These are phyloP conservation scores for Andrena flavipes DNA, from an alignment of 2,888 invertebrate genomes.

Conservation along the genomic window DNA sequence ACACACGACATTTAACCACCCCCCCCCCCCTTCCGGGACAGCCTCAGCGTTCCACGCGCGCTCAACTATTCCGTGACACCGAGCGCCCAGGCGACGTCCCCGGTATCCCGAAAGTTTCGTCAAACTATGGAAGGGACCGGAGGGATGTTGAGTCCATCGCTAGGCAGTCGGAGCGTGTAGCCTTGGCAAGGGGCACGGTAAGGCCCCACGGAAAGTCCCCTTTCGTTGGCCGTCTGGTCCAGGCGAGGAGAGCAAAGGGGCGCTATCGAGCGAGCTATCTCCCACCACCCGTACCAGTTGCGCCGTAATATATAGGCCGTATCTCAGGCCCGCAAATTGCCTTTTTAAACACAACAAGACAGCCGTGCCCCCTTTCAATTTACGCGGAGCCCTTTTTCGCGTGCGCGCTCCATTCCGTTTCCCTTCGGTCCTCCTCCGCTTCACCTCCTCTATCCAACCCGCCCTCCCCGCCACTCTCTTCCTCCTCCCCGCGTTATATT, in stretches of 20 bases:
- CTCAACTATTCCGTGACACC: background rate
- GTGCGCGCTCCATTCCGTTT: slow-evolving; percentile 75
- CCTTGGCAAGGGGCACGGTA: slow-evolving; percentile 40
- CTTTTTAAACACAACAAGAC: slow-evolving; percentile 84
- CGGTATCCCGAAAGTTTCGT: background rate
- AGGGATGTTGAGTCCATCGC: slow-evolving; percentile 42
- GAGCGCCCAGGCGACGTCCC: background rate
- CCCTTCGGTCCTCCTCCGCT: slow-evolving; percentile 54
- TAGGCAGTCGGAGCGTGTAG: slow-evolving; percentile 26
- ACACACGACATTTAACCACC: background rate
- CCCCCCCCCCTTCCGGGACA: background rate
- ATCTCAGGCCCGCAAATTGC: slow-evolving; percentile 84
- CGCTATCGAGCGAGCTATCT: slow-evolving; percentile 82
- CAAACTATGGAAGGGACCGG: background rate
- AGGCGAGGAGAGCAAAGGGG: slow-evolving; percentile 61
- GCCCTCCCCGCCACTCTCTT: background rate
- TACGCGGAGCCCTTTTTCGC: slow-evolving; percentile 81
- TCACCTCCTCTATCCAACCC: slow-evolving; percentile 13
- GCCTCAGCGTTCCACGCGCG: background rate
- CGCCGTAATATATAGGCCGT: slow-evolving; percentile 82
- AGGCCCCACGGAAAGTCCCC: slow-evolving; percentile 65
- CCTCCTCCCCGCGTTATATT: background rate
- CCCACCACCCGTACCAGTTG: slow-evolving; percentile 77
- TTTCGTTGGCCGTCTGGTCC: slow-evolving; percentile 40
- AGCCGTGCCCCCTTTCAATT: slow-evolving; percentile 83